Conservation (phyloP, 2,888 invertebrate species). For the Acronicta alni region DNA sequence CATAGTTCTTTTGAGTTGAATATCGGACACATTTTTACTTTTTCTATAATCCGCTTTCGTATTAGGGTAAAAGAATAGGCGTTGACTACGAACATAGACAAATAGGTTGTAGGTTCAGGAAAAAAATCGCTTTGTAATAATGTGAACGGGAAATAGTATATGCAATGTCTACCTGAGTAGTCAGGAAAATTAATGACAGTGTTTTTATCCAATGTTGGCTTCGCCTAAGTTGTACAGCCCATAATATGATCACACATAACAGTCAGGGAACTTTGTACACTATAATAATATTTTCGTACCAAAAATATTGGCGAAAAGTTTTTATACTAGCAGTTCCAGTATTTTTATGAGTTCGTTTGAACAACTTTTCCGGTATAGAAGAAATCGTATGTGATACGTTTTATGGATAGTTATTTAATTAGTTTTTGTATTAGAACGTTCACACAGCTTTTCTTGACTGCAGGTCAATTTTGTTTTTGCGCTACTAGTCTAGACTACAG, state of each 20-base stretch:
- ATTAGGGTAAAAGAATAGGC: conserved; percentile 15
- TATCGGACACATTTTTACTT: conserved; percentile 23
- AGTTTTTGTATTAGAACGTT: conserved; percentile 38
- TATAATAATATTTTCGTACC: conserved; percentile 50
- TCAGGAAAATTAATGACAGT: conserved; percentile 47
- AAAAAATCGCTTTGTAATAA: conserved; percentile 22
- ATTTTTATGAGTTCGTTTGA: conserved; percentile 57
- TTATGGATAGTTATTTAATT: conserved; percentile 27
- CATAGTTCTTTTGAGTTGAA: conserved; percentile 22
- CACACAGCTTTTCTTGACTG: conserved; percentile 30
- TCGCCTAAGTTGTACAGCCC: conserved; percentile 18
- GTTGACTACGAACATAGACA: conserved; percentile 19
- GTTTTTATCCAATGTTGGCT: conserved; percentile 44
- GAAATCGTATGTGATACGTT: conserved; percentile 32
- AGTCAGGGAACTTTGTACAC: conserved; percentile 41
- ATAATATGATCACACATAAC: conserved; percentile 28
- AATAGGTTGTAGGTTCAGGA: conserved; percentile 22
- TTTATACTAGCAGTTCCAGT: conserved; percentile 57
- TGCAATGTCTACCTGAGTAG: conserved; percentile 37
- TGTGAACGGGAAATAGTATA: conserved; percentile 17
- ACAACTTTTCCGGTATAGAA: conserved; percentile 46
- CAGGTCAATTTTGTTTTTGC: conserved; percentile 8
- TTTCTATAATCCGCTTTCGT: conserved; percentile 13
- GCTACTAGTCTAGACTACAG: no score
- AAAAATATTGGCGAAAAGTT: conserved; percentile 57